phyloP scores from a whole-genome alignment of 2,888 invertebrate genomes.

The Orthosia incerta region DNA sequence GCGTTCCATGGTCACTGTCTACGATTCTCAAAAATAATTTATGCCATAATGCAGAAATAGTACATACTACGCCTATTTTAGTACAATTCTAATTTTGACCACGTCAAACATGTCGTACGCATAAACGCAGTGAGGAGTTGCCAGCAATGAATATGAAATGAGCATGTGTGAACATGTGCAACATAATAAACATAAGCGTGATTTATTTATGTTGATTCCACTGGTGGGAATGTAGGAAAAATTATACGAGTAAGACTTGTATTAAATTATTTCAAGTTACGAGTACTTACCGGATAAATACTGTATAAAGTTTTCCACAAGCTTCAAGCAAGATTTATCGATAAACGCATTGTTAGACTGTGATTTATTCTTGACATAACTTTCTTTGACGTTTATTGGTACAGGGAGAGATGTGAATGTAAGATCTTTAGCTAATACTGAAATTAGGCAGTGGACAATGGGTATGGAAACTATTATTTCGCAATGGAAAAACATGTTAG shows the following conservation, averaged over 20 bases:
- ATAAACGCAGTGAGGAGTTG: conserved; percentile 62
- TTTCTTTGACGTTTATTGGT: background rate
- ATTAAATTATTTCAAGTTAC: conserved; percentile 16
- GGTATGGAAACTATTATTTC: background rate
- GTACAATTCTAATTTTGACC: conserved; percentile 68
- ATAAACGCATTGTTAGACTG: background rate
- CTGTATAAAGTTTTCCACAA: background rate
- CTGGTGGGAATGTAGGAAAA: conserved; percentile 69
- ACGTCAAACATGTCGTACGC: conserved; percentile 63
- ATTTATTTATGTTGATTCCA: conserved; percentile 73
- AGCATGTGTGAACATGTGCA: conserved; percentile 71
- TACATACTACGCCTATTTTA: conserved; percentile 36
- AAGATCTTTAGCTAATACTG: background rate
- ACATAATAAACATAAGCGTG: conserved; percentile 74
- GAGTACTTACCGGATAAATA: background rate
- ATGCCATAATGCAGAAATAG: conserved; percentile 41
- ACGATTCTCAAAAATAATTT: conserved; percentile 35
- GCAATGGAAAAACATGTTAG: background rate
- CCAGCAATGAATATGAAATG: conserved; percentile 75
- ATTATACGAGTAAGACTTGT: conserved; percentile 20
- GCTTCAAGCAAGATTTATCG: background rate
- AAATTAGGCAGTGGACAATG: background rate
- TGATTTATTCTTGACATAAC: background rate
- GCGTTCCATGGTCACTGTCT: conserved; percentile 35
- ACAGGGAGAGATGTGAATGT: background rate